Evolutionary conservation across 2,113 vertebrate species (phyloP).

Genomic region (Coptodon rendalli): DNA sequence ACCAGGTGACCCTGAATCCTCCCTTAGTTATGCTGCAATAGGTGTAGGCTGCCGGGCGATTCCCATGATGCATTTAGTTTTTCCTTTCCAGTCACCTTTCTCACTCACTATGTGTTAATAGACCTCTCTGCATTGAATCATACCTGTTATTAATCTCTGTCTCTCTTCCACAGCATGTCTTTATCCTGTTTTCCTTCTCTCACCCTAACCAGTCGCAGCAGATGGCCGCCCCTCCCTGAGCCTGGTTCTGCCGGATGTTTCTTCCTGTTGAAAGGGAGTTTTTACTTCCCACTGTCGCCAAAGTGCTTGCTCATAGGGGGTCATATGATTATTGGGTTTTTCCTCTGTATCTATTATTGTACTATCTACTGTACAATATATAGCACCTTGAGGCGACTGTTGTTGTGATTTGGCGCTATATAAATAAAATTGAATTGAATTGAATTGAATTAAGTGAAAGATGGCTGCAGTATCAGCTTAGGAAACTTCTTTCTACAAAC

Average conservation of each 20-base stretch:
- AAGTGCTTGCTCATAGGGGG: fast-evolving
- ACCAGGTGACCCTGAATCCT: no score
- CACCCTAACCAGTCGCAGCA: no score
- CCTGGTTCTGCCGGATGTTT: fast-evolving
- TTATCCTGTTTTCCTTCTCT: no score
- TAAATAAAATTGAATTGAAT: background rate
- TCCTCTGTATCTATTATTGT: background rate
- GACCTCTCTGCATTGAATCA: no score
- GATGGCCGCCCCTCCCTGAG: background rate
- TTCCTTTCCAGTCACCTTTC: no score
- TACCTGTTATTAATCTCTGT: fast-evolving
- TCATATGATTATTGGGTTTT: background rate
- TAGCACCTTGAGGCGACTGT: fast-evolving
- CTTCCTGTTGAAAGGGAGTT: background rate
- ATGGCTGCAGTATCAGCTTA: background rate
- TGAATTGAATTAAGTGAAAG: background rate
- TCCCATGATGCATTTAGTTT: no score
- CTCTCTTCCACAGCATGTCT: no score
- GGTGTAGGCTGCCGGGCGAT: no score
- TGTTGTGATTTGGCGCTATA: background rate
- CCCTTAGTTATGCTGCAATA: no score
- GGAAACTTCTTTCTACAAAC: background rate
- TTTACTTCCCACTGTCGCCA: background rate
- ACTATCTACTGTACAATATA: background rate
- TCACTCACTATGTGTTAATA: no score